Base-by-base conservation (phyloP, 2,797 vertebrate genomes). In the Cheirogaleus major region DNA sequence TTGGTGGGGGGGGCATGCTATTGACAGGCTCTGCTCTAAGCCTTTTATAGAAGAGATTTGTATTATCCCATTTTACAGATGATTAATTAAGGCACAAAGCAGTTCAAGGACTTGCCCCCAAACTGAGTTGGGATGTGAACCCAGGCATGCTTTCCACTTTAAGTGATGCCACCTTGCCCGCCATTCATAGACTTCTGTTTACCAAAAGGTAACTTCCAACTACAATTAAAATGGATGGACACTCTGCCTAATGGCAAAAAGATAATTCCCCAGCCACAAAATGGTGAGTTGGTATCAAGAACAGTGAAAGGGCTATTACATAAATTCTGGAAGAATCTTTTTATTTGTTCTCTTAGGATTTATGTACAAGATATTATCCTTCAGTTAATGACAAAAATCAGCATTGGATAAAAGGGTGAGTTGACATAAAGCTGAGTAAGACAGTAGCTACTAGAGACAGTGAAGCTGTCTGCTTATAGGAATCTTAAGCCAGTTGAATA, bases 261-360 rank as follows among this genome's bases (percentile, higher is more conserved):
- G 78, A 69, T 4, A 65, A 63, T 7, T 9, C 57, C 38, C 4
- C 25, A 25, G 69, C 23, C 38, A 72, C 5, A 52, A 50, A 69
- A 45, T 0, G 25, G 2, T 12, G 38, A 30, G 32, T 1, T 30
- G 12, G 10, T 14, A 15, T 18, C 13, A 7, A 41, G 7, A 18
- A 20, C 15, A 27, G 25, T 0, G 17, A 75, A 35, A 55, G 27
- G 25, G 27, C 32, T 79, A 15, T 5, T 55, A 18, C 12, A 63
- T 35, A 70, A 32, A 43, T 41, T 75, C 70, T 41, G 27, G 4
- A 69, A 70, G 18, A 35, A 23, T 30, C 20, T 27, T 38, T 13
- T 38, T 13, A 27, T 27, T 15, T 50, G 7, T 48, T 63, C 78
- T 35, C 35, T 59, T n/a, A 23, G 50, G 38, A 52, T 4, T 50